These are phyloP conservation scores for Salmo trutta DNA, from an alignment of 2,797 vertebrate genomes.

Conservation along the genomic window DNA sequence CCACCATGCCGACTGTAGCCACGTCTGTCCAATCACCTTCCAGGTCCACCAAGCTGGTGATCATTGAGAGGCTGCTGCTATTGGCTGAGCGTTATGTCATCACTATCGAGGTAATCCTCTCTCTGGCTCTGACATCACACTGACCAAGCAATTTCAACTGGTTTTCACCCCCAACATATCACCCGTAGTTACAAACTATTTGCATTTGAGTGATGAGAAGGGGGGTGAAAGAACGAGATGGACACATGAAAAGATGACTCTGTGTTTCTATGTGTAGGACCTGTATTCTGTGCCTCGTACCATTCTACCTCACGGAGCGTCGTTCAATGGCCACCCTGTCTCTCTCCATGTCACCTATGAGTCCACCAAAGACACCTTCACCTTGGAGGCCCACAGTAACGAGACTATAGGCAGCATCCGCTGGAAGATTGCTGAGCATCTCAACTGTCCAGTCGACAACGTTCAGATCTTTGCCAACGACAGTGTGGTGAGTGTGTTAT, in stretches of 20 bases:
- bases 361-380: constrained; percentile 99
- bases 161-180: no score
- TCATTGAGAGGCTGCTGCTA: constrained; percentile 95
- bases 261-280: constrained; percentile 74
- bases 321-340: constrained; percentile 96
- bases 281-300: constrained; percentile 97
- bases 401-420: constrained; percentile 96
- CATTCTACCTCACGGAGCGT: constrained; percentile 99
- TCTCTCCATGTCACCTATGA: constrained; percentile 95
- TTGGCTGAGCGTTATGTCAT: constrained; percentile 97
- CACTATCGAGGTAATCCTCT: constrained; percentile 89
- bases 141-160: background rate
- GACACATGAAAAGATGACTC: background rate
- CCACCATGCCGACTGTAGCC: constrained; percentile 97
- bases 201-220: background rate
- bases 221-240: background rate
- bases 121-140: constrained; percentile 19
- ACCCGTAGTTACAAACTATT: background rate
- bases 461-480: constrained; percentile 99
- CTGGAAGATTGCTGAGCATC: constrained; percentile 95
- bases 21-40: constrained; percentile 99
- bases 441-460: constrained; percentile 95
- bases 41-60: constrained; percentile 98
- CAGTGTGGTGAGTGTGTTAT: constrained; percentile 85
- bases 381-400: constrained; percentile 98